Evolutionary conservation across 2,888 invertebrate species (phyloP), one percentile per base, ranked within the genome.

Genomic region (Celastrina argiolus): DNA sequence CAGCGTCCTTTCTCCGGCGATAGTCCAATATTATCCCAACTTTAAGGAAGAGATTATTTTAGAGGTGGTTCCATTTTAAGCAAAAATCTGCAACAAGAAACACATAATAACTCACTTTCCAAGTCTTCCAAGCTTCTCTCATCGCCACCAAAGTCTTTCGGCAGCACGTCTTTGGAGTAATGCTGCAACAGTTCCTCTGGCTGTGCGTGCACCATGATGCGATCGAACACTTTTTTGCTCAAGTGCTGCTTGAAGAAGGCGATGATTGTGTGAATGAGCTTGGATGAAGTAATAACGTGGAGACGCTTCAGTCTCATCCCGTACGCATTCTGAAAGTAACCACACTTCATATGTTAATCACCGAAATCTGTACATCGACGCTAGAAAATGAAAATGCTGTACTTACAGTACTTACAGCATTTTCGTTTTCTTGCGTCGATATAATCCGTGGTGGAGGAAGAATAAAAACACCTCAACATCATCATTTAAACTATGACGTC

Each of bases 201-300:
- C 8, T 58, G 7, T 2, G 7, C 58, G 28, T 58, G 28, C 31
- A 58, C n/a, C n/a, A 58, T 31, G 8, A 58, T 16, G 31, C 58
- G 58, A 8, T 58, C 58, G 28, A 58, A 31, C 31, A 58, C 31
- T n/a, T 58, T 58, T 16, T 58, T 58, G 58, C 28, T n/a, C n/a
- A 28, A n/a, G 16, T 31, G 3, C 31, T 14, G 7, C 28, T 28
- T 58, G 31, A 28, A n/a, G n/a, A 58, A n/a, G 8, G 2, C 5
- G 2, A 58, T 28, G 28, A 58, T n/a, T 14, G 8, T 31, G 58
- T 28, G 28, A 7, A 58, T 16, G n/a, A 28, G n/a, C 31, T 58
- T 58, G n/a, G 58, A 58, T 12, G 58, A 31, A 2, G 58, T n/a
- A 8, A 58, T 31, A 0, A 58, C 8, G 58, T 58, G 58, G 8